Evolutionary conservation across 1,140 invertebrate genomes (phyloP).

Genomic region (Homarus americanus): DNA sequence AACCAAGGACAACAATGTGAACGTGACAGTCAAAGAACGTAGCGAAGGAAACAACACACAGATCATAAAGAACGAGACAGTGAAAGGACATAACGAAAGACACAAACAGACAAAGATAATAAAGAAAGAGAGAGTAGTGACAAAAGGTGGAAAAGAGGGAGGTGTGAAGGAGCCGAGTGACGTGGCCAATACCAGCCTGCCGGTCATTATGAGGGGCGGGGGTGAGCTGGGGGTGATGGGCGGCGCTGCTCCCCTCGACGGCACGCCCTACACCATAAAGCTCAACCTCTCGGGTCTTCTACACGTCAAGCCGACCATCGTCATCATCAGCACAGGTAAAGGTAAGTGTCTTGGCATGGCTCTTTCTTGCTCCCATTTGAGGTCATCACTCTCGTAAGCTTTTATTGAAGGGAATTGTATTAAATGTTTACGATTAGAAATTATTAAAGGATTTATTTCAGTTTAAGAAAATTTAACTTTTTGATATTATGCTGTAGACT

Average conservation of each 20-base stretch:
- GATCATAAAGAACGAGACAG: background rate
- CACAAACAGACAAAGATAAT: background rate
- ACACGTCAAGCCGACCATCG: constrained; percentile 35
- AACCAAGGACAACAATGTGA: background rate
- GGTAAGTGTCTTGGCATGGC: constrained; percentile 35
- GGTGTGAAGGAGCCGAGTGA: background rate
- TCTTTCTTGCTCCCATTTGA: background rate
- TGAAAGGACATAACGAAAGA: background rate
- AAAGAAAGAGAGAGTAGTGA: background rate
- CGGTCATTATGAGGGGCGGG: constrained; percentile 26
- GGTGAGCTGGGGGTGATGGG: background rate
- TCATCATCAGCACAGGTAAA: constrained; percentile 58
- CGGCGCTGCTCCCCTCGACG: background rate
- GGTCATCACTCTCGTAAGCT: too few relatives aligned
- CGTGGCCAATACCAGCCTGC: background rate
- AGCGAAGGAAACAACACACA: background rate
- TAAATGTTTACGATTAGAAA: too few relatives aligned
- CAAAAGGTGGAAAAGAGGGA: background rate
- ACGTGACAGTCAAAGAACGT: background rate
- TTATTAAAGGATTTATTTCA: too few relatives aligned
- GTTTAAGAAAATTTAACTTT: too few relatives aligned
- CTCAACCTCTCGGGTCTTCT: constrained; percentile 29
- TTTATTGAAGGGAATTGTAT: too few relatives aligned
- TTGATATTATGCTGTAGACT: too few relatives aligned
- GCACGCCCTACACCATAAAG: constrained; percentile 25